A percentile compares a stretch with the other conserved stretches of the same genome.
phyloP scores from a whole-genome alignment of 2,113 vertebrate genomes.

The Gopherus evgoodei region DNA sequence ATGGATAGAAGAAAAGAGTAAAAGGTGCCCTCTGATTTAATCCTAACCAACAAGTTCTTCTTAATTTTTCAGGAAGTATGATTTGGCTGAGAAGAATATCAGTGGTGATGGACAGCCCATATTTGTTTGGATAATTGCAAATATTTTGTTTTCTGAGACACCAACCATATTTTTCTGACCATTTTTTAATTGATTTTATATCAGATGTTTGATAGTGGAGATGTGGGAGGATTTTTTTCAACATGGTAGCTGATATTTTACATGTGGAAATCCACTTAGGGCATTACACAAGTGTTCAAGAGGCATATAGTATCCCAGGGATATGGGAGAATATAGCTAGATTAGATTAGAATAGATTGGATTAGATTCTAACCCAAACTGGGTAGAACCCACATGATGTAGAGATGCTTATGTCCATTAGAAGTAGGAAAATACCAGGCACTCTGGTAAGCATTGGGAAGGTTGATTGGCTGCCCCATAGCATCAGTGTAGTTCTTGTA shows the following conservation, averaged over 20 bases:
- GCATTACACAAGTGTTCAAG: not conserved
- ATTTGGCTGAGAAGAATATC: not conserved
- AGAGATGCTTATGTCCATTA: not conserved
- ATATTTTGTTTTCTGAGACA: not conserved
- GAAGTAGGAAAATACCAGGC: not conserved
- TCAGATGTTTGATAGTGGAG: not conserved
- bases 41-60: not conserved
- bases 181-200: not conserved
- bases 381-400: not conserved
- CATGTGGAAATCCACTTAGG: not conserved
- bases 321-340: rapidly evolving
- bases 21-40: not conserved
- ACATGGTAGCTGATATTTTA: not conserved
- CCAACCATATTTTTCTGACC: not conserved
- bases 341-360: not conserved
- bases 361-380: not conserved
- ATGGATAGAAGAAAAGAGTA: not conserved
- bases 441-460: not conserved
- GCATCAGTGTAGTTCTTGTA: not conserved
- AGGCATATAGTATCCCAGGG: not conserved
- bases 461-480: not conserved
- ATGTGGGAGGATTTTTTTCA: not conserved
- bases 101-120: not conserved
- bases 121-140: not conserved
- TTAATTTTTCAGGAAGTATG: not conserved